Evolutionary conservation across 30 jellyfish, hydroid and myxozoan species (phyloP).

Genomic region (Hydractinia echinata): DNA sequence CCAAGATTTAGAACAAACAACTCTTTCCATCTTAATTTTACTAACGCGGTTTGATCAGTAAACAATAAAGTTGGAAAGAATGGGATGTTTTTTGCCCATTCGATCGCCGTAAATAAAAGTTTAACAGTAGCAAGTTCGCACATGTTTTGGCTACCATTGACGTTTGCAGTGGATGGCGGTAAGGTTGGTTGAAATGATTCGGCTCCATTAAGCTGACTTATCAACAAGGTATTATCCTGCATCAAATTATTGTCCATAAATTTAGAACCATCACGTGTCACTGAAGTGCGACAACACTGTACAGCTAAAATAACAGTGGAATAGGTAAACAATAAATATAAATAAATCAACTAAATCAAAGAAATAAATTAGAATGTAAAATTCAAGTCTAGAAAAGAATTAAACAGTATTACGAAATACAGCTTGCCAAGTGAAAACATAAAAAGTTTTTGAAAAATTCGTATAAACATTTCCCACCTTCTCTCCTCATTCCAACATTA

Average conservation of each 20-base stretch:
- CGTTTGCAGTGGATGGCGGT: neutral
- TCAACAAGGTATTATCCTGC: neutral
- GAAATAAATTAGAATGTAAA: too few relatives aligned
- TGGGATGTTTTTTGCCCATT: constrained; percentile 92
- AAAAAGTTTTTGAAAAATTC: too few relatives aligned
- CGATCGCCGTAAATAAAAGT: constrained; percentile 74
- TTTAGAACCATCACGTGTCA: constrained; percentile 67
- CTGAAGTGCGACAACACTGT: constrained; percentile 28
- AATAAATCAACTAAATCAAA: too few relatives aligned
- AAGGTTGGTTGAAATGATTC: constrained; percentile 11
- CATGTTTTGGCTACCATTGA: constrained; percentile 34
- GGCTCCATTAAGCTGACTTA: neutral
- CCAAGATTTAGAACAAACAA: constrained; percentile 78
- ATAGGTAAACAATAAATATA: too few relatives aligned
- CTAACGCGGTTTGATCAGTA: constrained; percentile 83
- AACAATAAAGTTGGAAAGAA: constrained; percentile 76
- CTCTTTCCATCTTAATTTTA: constrained; percentile 88
- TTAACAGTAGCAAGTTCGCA: constrained; percentile 85
- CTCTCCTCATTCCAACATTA: constrained; percentile 96
- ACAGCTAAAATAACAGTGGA: too few relatives aligned
- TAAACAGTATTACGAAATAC: too few relatives aligned
- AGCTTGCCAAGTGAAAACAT: too few relatives aligned
- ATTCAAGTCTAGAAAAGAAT: too few relatives aligned
- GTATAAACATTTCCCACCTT: constrained; percentile 49
- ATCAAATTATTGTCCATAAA: neutral